phyloP scores from a whole-genome alignment of 2,797 vertebrate genomes.

The Champsocephalus esox region DNA sequence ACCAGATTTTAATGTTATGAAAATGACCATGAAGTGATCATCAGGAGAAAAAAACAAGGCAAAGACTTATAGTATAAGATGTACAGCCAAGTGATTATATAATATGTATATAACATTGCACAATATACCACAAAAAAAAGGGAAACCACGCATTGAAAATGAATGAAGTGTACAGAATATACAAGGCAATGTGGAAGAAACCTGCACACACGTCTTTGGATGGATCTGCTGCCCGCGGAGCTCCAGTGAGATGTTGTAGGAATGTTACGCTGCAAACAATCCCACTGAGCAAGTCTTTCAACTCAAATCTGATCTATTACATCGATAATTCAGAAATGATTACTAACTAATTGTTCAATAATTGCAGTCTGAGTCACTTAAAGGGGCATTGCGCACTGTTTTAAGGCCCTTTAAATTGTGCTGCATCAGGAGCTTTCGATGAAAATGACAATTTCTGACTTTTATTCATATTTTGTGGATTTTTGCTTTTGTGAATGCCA shows the following conservation, averaged over 20 bases:
- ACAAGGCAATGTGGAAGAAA: conserved; percentile 71
- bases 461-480: too few species aligned
- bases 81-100: conserved; percentile 58
- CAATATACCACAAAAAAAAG: conserved; percentile 81
- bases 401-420: too few species aligned
- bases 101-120: conserved; percentile 91
- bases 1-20: conserved; percentile 34
- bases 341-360: too few species aligned
- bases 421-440: too few species aligned
- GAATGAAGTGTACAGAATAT: conserved; percentile 75
- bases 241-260: conserved; percentile 67
- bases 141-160: conserved; percentile 72
- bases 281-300: too few species aligned
- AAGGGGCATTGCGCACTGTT: too few species aligned
- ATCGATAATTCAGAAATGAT: too few species aligned
- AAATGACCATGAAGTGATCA: conserved; percentile 60
- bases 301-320: too few species aligned
- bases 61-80: conserved; percentile 85
- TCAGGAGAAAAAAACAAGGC: conserved; percentile 58
- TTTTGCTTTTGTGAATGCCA: too few species aligned
- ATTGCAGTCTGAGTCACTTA: too few species aligned
- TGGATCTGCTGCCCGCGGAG: conserved; percentile 93
- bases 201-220: conserved; percentile 72
- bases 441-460: too few species aligned
- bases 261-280: too few species aligned